A percentile compares a stretch with the other conserved stretches of the same genome.
phyloP scores from a whole-genome alignment of 2,113 vertebrate genomes.

The Trachemys scripta region DNA sequence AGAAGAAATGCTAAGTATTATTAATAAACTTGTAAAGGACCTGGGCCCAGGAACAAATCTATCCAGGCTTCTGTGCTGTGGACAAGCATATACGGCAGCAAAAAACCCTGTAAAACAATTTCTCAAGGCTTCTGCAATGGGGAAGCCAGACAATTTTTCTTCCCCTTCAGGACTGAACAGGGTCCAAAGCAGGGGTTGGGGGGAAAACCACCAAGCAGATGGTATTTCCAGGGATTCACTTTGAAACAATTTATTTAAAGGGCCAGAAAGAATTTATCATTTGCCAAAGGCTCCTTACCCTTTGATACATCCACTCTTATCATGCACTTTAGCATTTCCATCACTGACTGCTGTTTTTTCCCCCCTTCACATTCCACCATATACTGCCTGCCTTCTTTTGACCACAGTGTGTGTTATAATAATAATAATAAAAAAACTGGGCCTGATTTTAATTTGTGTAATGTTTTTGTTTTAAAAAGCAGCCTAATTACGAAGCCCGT shows the following conservation, averaged over 20 bases:
- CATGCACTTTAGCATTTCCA: neutral
- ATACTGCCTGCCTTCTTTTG: slow-evolving; percentile 63
- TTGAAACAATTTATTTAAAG: neutral
- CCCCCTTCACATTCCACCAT: slow-evolving; percentile 48
- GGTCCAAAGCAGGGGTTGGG: neutral
- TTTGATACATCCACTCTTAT: neutral
- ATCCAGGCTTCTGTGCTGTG: neutral
- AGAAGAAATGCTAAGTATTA: neutral
- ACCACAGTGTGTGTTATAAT: slow-evolving; percentile 72
- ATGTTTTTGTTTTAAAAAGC: slow-evolving; percentile 76
- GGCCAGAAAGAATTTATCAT: neutral
- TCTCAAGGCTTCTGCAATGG: neutral
- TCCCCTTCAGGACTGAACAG: neutral
- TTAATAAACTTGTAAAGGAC: neutral
- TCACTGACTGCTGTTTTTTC: neutral
- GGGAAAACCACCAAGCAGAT: neutral
- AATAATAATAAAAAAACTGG: slow-evolving; percentile 76
- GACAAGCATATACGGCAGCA: neutral
- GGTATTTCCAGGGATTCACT: neutral
- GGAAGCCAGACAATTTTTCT: neutral
- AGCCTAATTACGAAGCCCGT: slow-evolving; percentile 85
- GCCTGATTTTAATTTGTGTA: slow-evolving; percentile 80
- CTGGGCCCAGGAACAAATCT: neutral
- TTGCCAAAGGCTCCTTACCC: neutral
- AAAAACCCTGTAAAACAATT: neutral